Base-by-base conservation (phyloP, 2,888 invertebrate genomes). In the Noctuana brunneofusca region DNA sequence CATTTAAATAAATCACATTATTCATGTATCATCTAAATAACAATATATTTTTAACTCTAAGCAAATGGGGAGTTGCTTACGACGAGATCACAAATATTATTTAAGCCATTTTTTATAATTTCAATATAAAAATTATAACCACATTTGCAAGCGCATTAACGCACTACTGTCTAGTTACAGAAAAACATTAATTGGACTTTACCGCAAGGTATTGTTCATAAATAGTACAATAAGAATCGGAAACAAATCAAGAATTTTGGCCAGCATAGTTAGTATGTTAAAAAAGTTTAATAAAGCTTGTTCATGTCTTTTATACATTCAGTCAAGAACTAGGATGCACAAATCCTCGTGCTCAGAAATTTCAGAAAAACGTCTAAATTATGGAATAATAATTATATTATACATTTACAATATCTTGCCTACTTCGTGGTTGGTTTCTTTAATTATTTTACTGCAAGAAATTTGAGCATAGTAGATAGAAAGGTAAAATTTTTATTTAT, bases 1-100 rank as follows among this genome's bases (percentile, higher is more conserved):
- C 68, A 60, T 72, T 71, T 69, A 73, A 73, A 75, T 71, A 75
- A 76, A 77, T 74, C 74, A 75, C 73, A 71, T 71, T 71, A 74
- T 72, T 68, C 67, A 66, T 69, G 70, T 72, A 72, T 65, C 52
- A 60, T 69, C 65, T 72, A 69, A 69, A 64, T 69, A 73, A 74
- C 71, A 73, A 71, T 70, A 68, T 68, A 52, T 63, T 65, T 60
- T 68, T 73, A 74, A 67, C 53, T 69, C 65, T 69, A 68, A 69
- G 65, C 64, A 68, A 68, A 69, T 70, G 69, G 67, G 67, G 68
- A 65, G 55, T 68, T 64, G 58, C 49, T 52, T 58, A 68, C 66
- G 67, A 69, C 65, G 24, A 53, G 53, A 68, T 71, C 69, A 70
- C 69, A 70, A 68, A 48, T 72, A 68, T 67, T 65, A 65, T 55